phyloP scores from a whole-genome alignment of 2,113 vertebrate genomes.

The Caretta caretta region DNA sequence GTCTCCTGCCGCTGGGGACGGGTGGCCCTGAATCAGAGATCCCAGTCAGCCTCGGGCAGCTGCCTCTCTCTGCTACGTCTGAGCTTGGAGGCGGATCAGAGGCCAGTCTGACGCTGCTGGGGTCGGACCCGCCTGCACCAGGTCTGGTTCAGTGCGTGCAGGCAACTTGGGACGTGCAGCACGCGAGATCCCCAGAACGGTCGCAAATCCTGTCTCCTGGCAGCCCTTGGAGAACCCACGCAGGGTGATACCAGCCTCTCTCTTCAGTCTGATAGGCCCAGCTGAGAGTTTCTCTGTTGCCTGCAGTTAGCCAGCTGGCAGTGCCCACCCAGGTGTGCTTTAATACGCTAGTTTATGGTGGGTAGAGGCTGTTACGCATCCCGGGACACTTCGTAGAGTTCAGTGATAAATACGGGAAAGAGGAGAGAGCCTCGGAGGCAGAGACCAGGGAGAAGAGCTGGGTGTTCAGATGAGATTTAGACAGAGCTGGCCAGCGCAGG shows the following conservation, averaged over 20 bases:
- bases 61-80: not conserved
- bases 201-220: accelerated
- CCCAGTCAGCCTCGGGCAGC: too few relatives aligned
- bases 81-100: not conserved
- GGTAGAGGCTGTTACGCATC: accelerated
- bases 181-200: not conserved
- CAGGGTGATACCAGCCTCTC: not conserved
- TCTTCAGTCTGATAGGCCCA: accelerated
- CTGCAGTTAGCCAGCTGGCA: not conserved
- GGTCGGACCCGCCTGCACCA: not conserved
- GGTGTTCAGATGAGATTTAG: not conserved
- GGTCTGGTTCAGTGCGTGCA: not conserved
- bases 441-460: accelerated
- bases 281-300: not conserved
- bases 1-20: too few relatives aligned
- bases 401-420: not conserved
- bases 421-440: accelerated
- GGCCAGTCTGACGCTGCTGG: too few relatives aligned
- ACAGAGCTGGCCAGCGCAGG: not conserved
- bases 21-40: too few relatives aligned
- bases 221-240: not conserved
- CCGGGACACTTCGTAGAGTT: accelerated
- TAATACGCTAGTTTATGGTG: not conserved
- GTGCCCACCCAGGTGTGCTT: not conserved
- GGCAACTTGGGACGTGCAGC: not conserved